Base-by-base conservation (phyloP, 2,888 invertebrate genomes). In the Megalurothrips usitatus region DNA sequence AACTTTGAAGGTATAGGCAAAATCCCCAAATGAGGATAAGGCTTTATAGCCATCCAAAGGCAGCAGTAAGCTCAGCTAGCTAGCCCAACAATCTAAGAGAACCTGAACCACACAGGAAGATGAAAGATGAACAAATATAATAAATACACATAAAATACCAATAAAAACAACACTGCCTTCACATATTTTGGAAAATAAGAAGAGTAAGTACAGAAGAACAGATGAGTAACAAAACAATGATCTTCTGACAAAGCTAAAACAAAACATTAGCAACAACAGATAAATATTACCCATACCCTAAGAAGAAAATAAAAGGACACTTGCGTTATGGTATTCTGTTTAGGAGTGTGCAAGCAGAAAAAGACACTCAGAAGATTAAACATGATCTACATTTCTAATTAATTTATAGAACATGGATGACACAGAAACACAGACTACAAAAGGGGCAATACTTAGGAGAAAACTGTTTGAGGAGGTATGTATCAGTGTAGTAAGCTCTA, bases 91-190 rank as follows among this genome's bases (percentile, higher is more conserved):
- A 23, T 26, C 68, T 75, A 75, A 23, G 26, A 75, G 68, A 75
- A 75, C 68, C 68, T 75, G 23, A 75, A 75, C 68, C 68, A 75
- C 68, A 75, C 68, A 75, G 68, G 68, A 75, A 75, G 68, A 75
- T 75, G 68, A 75, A 12, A 26, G 23, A 26, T 26, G 26, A 75
- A 75, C 68, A 75, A 23, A 75, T 26, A 75, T 23, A 26, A 75
- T 75, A 75, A 75, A 75, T 75, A 75, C 26, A 26, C 23, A 75
- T 75, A 75, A 75, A 26, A 26, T 75, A 26, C 68, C 68, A 75
- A 75, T 10, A 26, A 75, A 75, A 75, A 75, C 68, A 75, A 75
- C 68, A 75, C 12, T 75, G 23, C 26, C 68, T 75, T 26, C 68
- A 8, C 68, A 68, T 11, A 68, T 19, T 68, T 26, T 75, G 26